Evolutionary conservation across 2,888 invertebrate genomes (phyloP).

Genomic region (Phytoseiulus persimilis): DNA sequence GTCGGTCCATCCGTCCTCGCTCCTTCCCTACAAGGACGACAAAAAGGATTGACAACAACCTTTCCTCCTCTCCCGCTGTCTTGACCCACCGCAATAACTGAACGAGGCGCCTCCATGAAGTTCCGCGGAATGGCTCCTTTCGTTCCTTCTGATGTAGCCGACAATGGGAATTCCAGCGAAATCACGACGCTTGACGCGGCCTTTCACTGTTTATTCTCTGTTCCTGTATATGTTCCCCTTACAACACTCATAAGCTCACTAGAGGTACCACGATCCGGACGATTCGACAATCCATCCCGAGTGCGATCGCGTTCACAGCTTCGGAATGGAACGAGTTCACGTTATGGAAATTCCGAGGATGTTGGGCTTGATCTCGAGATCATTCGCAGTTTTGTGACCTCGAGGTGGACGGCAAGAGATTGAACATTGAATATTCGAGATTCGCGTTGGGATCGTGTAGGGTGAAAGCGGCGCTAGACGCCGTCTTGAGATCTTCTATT

Average conservation of each 20-base stretch:
- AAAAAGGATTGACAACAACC: slow-evolving; percentile 5
- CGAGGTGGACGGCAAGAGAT: not conserved
- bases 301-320: too few species aligned
- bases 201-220: too few species aligned
- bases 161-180: not conserved
- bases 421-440: not conserved
- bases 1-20: not conserved
- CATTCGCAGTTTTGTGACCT: too few species aligned
- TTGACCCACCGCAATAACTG: not conserved
- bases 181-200: too few species aligned
- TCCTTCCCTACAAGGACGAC: not conserved
- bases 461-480: not conserved
- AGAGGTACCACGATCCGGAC: too few species aligned
- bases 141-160: not conserved
- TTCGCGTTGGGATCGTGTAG: not conserved
- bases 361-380: too few species aligned
- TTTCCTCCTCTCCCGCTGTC: not conserved
- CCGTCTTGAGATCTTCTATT: not conserved
- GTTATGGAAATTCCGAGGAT: too few species aligned
- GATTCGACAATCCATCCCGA: too few species aligned
- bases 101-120: not conserved
- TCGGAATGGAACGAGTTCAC: too few species aligned
- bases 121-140: not conserved
- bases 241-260: too few species aligned
- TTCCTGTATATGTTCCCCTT: too few species aligned